Percentiles rank a stretch among this genome's conserved stretches.
Evolutionary conservation across 2,113 vertebrate genomes (phyloP).

Genomic region (Nannobrachium achirus): DNA sequence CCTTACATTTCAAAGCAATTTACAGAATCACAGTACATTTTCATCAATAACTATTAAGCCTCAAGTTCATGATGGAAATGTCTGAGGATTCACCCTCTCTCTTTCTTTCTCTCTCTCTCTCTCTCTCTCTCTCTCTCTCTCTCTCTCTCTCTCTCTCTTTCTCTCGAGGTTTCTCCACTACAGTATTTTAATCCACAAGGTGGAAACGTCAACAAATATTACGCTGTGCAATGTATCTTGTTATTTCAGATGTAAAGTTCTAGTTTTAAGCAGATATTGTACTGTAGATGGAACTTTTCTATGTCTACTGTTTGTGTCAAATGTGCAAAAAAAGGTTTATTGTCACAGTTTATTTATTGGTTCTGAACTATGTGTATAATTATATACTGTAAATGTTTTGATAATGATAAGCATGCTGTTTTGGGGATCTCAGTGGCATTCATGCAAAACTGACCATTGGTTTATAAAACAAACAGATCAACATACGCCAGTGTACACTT

Average conservation of each 20-base stretch:
- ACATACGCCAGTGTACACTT: constrained; percentile 71
- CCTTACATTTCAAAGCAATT: constrained; percentile 54
- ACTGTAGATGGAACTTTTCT: constrained; percentile 88
- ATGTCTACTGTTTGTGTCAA: constrained; percentile 86
- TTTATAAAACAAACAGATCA: constrained; percentile 65
- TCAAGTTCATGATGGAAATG: constrained; percentile 37
- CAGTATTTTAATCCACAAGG: constrained; percentile 52
- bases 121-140: background rate
- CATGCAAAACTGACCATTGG: constrained; percentile 63
- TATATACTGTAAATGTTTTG: constrained; percentile 85
- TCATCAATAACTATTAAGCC: constrained; percentile 56
- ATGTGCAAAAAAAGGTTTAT: constrained; percentile 81
- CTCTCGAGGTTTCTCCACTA: constrained; percentile 58
- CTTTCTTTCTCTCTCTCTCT: constrained; percentile 12
- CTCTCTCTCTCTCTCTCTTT: constrained; percentile 18
- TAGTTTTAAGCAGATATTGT: constrained; percentile 89
- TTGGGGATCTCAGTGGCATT: constrained; percentile 71
- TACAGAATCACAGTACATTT: constrained; percentile 32
- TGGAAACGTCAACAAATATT: constrained; percentile 70
- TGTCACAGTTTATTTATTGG: constrained; percentile 91
- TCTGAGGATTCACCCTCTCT: constrained; percentile 12
- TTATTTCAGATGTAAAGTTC: constrained; percentile 88
- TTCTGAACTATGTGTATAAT: constrained; percentile 82
- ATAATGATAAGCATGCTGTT: constrained; percentile 88
- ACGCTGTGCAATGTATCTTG: constrained; percentile 90